Base-by-base conservation (phyloP, 2,888 invertebrate genomes). In the Phaonia tiefii region DNA sequence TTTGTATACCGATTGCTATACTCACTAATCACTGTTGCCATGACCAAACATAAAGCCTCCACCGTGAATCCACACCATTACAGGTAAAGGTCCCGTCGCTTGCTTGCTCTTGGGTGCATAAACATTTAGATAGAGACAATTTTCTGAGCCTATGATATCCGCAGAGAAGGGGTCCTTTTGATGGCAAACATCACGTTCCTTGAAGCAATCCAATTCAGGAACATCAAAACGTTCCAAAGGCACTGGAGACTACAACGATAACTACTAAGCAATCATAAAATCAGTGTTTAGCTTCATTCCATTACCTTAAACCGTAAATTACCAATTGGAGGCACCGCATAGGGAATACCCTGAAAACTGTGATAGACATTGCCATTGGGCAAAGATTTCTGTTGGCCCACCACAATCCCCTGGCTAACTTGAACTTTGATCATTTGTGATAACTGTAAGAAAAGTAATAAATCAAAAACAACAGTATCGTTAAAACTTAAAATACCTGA, bases 271-370 rank as follows among this genome's bases (percentile, higher is more conserved):
- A n/a, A 8, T 11, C 22, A 13, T 37, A 22, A 17, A 0, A 10
- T 69, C 65, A 37, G 13, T 51, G 2, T 37, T n/a, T n/a, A n/a
- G n/a, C n/a, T n/a, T 31, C 31, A 31, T 31, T 8, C 31, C 42
- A 83, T 84, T 86, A 91, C 91, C 84, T 87, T 86, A 75, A 90
- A 91, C 58, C 91, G 85, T 3, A 91, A 83, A 3, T 88, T 84
- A 1, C 90, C 92, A 26, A 93, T 63, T 15, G 93, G 93, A 22
- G 93, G 92, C 75, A 91, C 91, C 0, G 93, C 93, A 84, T 92
- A 93, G 0, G 93, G 93, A 60, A 93, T 91, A 1, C 93, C 92
- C 82, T 92, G 91, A 84, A 92, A 93, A 25, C 89, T 89, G 82
- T 89, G 91, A 85, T 91, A 93, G 44, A 89, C 75, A 58, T 88